These are phyloP conservation scores for Phocides pigmalion DNA, from an alignment of 1,140 invertebrate genomes.

Conservation along the genomic window DNA sequence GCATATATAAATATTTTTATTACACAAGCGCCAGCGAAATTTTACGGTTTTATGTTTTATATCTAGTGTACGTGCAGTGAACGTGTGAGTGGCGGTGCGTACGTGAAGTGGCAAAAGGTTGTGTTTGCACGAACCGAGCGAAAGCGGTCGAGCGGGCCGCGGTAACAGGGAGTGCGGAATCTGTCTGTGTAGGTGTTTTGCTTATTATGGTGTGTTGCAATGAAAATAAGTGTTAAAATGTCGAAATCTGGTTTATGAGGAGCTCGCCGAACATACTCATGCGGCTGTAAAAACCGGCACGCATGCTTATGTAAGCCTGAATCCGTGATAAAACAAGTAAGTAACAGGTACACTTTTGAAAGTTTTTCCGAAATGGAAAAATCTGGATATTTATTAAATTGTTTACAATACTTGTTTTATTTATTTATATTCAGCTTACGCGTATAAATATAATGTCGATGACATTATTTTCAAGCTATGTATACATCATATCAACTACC, in stretches of 20 bases:
- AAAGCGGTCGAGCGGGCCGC: slow-evolving; percentile 68
- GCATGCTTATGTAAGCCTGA: slow-evolving; percentile 74
- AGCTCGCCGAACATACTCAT: slow-evolving; percentile 60
- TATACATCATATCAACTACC: too few species aligned
- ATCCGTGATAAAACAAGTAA: slow-evolving; percentile 61
- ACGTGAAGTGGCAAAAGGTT: slow-evolving; percentile 38
- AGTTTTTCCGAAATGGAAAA: slow-evolving; percentile 15
- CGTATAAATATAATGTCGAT: too few species aligned
- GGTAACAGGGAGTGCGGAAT: slow-evolving; percentile 51
- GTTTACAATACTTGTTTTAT: too few species aligned
- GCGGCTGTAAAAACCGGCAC: slow-evolving; percentile 63
- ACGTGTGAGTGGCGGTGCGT: slow-evolving; percentile 26
- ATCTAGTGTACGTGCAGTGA: slow-evolving; percentile 25
- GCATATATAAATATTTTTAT: slow-evolving; percentile 20
- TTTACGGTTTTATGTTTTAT: slow-evolving; percentile 28
- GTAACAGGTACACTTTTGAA: slow-evolving; percentile 40
- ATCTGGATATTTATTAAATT: background rate
- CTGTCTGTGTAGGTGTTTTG: slow-evolving; percentile 67
- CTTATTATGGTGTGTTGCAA: slow-evolving; percentile 67
- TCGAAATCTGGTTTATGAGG: slow-evolving; percentile 75
- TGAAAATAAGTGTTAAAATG: slow-evolving; percentile 76
- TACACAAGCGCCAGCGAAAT: slow-evolving; percentile 4
- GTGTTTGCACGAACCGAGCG: slow-evolving; percentile 67
- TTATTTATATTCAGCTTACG: too few species aligned
- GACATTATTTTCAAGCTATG: too few species aligned